These are phyloP conservation scores for Dendrophyllia cribrosa DNA, from an alignment of 64 coral and sea anemone species.

Conservation along the genomic window DNA sequence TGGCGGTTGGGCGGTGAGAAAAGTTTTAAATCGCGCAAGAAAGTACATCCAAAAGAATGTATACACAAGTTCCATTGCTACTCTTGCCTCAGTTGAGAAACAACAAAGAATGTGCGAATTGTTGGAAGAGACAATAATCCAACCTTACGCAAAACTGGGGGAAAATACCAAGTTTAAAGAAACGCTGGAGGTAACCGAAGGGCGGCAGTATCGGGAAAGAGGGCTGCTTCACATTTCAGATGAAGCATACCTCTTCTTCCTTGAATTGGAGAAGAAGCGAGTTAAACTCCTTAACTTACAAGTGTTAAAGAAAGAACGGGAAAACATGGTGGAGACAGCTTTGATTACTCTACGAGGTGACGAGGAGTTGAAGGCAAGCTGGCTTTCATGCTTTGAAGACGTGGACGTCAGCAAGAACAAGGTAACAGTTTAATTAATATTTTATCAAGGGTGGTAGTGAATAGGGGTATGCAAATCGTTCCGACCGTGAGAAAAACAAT, in stretches of 20 bases:
- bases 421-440: background rate
- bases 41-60: conserved; percentile 37
- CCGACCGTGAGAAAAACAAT: background rate
- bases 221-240: conserved; percentile 48
- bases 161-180: conserved; percentile 20
- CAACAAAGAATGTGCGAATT: conserved; percentile 28
- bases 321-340: conserved; percentile 30
- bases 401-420: background rate
- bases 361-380: conserved; percentile 1
- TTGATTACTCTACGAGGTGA: background rate
- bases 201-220: conserved; percentile 7
- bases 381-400: background rate
- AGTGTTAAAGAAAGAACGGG: conserved; percentile 1
- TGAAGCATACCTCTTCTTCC: conserved; percentile 22
- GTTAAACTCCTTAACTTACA: background rate
- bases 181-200: conserved; percentile 43
- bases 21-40: conserved; percentile 6
- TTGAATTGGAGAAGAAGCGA: conserved; percentile 10
- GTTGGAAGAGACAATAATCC: conserved; percentile 19
- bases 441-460: too few species aligned
- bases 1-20: conserved; percentile 47
- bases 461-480: background rate
- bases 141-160: background rate
- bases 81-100: conserved; percentile 9
- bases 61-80: conserved; percentile 2